A percentile compares a stretch with the other conserved stretches of the same genome.
phyloP scores from a whole-genome alignment of 2,888 invertebrate genomes.

The Leucoma salicis region DNA sequence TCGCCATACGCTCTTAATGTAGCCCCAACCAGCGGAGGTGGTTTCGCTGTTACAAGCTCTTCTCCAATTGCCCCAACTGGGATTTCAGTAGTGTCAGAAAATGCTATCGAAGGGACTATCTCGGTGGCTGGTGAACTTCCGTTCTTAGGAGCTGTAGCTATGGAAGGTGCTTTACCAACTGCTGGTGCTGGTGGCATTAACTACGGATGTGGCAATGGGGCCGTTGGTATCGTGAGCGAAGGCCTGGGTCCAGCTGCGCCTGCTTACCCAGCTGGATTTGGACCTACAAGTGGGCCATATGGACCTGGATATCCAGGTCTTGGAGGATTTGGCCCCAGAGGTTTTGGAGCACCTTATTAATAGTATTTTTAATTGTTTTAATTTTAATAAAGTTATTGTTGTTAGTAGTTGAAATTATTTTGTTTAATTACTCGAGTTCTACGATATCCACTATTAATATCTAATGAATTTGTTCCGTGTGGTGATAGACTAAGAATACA shows the following conservation, averaged over 20 bases:
- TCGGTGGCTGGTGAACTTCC: slow-evolving; percentile 40
- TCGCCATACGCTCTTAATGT: slow-evolving; percentile 2
- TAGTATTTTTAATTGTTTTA: neutral
- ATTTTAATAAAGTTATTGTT: slow-evolving; percentile 2
- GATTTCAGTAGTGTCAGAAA: slow-evolving; percentile 43
- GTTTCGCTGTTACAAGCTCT: slow-evolving; percentile 35
- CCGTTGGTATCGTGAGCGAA: slow-evolving; percentile 24
- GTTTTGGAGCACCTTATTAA: slow-evolving; percentile 3
- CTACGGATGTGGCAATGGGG: slow-evolving; percentile 43
- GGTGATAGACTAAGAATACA: too few relatives aligned
- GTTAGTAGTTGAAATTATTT: neutral
- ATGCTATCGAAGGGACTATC: slow-evolving; percentile 38
- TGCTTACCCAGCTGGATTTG: slow-evolving; percentile 2
- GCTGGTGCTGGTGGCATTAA: slow-evolving; percentile 38
- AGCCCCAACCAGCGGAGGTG: slow-evolving; percentile 27
- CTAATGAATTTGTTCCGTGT: too few relatives aligned
- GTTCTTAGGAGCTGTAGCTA: slow-evolving; percentile 36
- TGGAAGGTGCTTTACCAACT: slow-evolving; percentile 46
- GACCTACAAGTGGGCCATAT: neutral
- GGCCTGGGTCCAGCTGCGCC: slow-evolving; percentile 9
- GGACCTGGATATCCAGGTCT: slow-evolving; percentile 1
- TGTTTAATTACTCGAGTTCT: too few relatives aligned
- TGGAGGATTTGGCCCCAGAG: slow-evolving; percentile 3
- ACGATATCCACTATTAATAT: too few relatives aligned
- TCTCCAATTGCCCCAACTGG: slow-evolving; percentile 40